Base-by-base conservation (phyloP, 2,113 vertebrate species). In the Actenoides hombroni region DNA sequence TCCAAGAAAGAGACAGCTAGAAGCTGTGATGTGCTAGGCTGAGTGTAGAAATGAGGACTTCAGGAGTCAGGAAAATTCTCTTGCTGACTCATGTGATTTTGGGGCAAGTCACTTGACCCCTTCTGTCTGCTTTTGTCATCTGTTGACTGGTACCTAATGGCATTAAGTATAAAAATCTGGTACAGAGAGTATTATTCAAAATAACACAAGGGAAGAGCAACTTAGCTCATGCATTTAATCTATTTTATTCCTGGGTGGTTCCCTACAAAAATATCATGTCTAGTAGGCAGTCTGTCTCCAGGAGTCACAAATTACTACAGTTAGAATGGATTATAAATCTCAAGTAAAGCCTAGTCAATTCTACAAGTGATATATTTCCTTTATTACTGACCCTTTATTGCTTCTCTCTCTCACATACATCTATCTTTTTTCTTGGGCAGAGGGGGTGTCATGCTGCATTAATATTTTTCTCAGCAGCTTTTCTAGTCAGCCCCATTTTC, bases 301-400 rank as follows among this genome's bases (percentile, higher is more conserved):
- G 84, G 92, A 95, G 79, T 75, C 96, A 96, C 94, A 83, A 96
- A 96, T 97, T 94, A 83, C 94, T 76, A 13, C 85, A 75, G 70
- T 70, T 84, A 54, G 90, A 94, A 73, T 77, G 83, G 95, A 95
- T 95, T 96, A 97, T 97, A 97, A 97, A 97, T 97, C 96, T 97
- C 87, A 68, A 89, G 90, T 80, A 96, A 97, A 96, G 83, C 91
- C 94, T 44, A 95, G 96, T 96, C 92, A 92, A 94, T 96, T 96
- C 77, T 94, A 92, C 89, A 91, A 95, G 95, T 97, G 96, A 96
- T 97, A 37, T 96, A 96, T 96, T 97, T 97, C 90, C 96, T 96
- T 97, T 96, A 96, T 97, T 97, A 96, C 96, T 96, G 93, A 93
- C 96, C 95, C 92, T 96, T 97, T 96, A 97, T 96, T 97, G 94